Evolutionary conservation across 1,140 invertebrate species (phyloP).

Genomic region (Neodiprion lecontei): DNA sequence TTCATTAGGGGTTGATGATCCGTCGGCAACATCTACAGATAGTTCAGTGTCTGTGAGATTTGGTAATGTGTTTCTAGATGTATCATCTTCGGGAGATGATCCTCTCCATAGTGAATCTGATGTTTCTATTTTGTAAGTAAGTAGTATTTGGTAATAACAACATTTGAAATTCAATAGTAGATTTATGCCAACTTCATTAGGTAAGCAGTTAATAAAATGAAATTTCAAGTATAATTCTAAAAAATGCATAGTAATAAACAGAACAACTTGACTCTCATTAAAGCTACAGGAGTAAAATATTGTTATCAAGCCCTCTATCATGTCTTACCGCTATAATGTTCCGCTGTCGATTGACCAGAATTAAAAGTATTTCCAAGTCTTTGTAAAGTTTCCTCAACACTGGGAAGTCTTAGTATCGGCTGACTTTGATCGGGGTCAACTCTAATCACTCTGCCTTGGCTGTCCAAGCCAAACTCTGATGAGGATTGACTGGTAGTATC

Average conservation of each 20-base stretch:
- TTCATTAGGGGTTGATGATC: slow-evolving; percentile 51
- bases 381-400: slow-evolving; percentile 45
- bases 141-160: slow-evolving; percentile 16
- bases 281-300: too few species aligned
- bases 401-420: slow-evolving; percentile 36
- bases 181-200: background rate
- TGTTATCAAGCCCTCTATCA: too few species aligned
- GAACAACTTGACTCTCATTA: too few species aligned
- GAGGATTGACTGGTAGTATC: slow-evolving; percentile 35
- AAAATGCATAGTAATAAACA: too few species aligned
- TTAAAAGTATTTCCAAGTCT: slow-evolving; percentile 44
- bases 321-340: slow-evolving; percentile 39
- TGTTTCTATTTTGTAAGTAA: slow-evolving; percentile 32
- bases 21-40: slow-evolving; percentile 53
- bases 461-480: slow-evolving; percentile 34
- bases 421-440: slow-evolving; percentile 37
- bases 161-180: slow-evolving; percentile 11
- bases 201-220: background rate
- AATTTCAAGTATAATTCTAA: too few species aligned
- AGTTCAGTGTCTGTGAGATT: slow-evolving; percentile 46
- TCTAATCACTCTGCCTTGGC: slow-evolving; percentile 35
- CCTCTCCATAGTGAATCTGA: slow-evolving; percentile 43
- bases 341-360: slow-evolving; percentile 32
- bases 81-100: slow-evolving; percentile 45
- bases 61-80: slow-evolving; percentile 41